Evolutionary conservation across 2,797 vertebrate genomes (phyloP).

Genomic region (Poecile montanus): DNA sequence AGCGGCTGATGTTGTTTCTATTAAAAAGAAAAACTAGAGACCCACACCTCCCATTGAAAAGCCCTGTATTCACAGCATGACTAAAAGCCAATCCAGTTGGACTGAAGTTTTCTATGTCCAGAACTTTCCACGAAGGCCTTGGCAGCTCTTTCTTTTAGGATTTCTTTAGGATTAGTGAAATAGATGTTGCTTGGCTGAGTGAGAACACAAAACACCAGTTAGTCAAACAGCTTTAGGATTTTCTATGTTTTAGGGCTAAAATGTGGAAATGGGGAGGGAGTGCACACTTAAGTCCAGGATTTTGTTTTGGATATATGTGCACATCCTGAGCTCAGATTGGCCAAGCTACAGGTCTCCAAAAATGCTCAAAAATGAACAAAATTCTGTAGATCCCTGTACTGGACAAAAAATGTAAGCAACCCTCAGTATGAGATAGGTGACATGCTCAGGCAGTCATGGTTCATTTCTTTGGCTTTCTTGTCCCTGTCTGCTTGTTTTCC

Average conservation of each 20-base stretch:
- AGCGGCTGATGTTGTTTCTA: not conserved
- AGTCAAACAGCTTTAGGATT: not conserved
- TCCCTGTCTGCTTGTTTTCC: slow-evolving; percentile 40
- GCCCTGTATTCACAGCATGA: not conserved
- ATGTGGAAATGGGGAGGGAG: not conserved
- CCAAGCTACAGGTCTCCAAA: not conserved
- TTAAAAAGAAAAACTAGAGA: not conserved
- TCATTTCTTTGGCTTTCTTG: slow-evolving; percentile 3
- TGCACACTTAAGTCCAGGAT: not conserved
- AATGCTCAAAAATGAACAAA: not conserved
- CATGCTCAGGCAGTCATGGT: not conserved
- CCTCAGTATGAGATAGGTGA: not conserved
- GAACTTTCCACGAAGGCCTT: not conserved
- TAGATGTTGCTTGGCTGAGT: not conserved
- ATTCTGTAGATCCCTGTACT: not conserved
- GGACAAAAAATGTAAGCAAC: not conserved
- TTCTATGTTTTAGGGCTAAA: not conserved
- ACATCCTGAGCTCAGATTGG: not conserved
- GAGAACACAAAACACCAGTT: not conserved
- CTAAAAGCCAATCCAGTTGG: not conserved
- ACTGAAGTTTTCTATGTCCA: not conserved
- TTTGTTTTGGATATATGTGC: not conserved
- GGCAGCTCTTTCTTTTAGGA: not conserved
- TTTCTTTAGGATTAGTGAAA: not conserved
- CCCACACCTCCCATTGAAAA: not conserved